Percentiles rank a stretch among this genome's conserved stretches.
Evolutionary conservation across 2,888 invertebrate genomes (phyloP).

Genomic region (Ramazzottius varieornatus): DNA sequence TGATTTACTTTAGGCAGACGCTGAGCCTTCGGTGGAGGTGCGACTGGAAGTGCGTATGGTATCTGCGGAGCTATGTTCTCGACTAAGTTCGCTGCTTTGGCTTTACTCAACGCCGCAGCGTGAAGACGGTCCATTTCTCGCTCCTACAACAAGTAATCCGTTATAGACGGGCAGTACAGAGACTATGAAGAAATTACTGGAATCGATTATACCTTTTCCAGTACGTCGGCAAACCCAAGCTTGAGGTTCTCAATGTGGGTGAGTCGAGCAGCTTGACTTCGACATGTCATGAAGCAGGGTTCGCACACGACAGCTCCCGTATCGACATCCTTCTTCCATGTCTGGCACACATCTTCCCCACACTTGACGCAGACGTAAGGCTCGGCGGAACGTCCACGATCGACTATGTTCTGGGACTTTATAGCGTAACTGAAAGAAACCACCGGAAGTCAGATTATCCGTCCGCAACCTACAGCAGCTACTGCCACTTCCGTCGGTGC

Average conservation of each 20-base stretch:
- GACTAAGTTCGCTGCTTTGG: not conserved
- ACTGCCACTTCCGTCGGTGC: too few species aligned
- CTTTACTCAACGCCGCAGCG: not conserved
- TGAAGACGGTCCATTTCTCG: not conserved
- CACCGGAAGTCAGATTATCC: too few species aligned
- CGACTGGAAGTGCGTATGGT: not conserved
- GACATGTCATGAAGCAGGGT: not conserved
- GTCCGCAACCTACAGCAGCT: too few species aligned
- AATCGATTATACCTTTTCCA: not conserved
- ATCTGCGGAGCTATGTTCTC: not conserved
- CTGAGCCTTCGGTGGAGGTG: not conserved
- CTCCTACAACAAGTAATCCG: not conserved
- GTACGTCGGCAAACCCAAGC: not conserved
- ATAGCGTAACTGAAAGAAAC: not conserved
- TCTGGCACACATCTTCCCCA: not conserved
- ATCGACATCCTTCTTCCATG: not conserved
- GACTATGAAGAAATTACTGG: not conserved
- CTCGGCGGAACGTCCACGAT: not conserved
- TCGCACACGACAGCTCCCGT: not conserved
- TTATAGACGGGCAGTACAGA: not conserved
- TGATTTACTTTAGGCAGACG: not conserved
- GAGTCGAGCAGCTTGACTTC: not conserved
- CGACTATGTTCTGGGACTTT: not conserved
- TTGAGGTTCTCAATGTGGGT: not conserved
- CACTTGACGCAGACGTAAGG: not conserved